Base-by-base conservation (phyloP, 2,113 vertebrate genomes). In the Hiodon tergisus region DNA sequence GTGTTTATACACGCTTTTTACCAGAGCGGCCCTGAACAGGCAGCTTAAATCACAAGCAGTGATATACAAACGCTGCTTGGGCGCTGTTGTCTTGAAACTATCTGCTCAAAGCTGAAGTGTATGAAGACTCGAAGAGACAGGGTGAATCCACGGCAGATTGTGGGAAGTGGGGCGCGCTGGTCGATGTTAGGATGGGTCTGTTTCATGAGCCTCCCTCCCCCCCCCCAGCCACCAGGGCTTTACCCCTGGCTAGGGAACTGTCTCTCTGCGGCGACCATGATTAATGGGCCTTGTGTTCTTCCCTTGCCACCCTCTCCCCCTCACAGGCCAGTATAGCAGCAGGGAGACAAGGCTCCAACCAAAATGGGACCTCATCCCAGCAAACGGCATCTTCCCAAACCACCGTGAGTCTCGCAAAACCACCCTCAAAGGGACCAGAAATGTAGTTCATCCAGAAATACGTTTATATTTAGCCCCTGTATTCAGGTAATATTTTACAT, bases 251-350 rank as follows among this genome's bases (percentile, higher is more conserved):
- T 31, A 59, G 3, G 7, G 3, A 9, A 9, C 9, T 59, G 58
- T 14, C 8, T 3, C 16, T 53, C 6, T 51, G 47, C 9, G 5
- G 9, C 4, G 11, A 2, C 10, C 10, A 51, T 70, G 68, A 70
- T 70, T 70, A 70, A 70, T 54, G 68, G 7, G 52, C 16, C 31
- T 5, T 53, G 47, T 67, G 14, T 17, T 54, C 51, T 59, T n/a
- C 65, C 11, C 6, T 52, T 74, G 55, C 58, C 52, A 48, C 65
- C 57, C 16, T 52, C 4, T 48, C n/a, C 67, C 59, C 72, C 31
- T 51, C 66, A 13, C 69, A 97, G 96, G 97, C 96, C 0, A 97
- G 93, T 83, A 88, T 98, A 76, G 94, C 95, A 0, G 95, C 95
- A 0, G 94, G 92, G 78, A 87, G 95, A 73, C 95, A 95, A 78